These are phyloP conservation scores for Datnioides undecimradiatus DNA, from an alignment of 2,113 vertebrate genomes.

Conservation along the genomic window DNA sequence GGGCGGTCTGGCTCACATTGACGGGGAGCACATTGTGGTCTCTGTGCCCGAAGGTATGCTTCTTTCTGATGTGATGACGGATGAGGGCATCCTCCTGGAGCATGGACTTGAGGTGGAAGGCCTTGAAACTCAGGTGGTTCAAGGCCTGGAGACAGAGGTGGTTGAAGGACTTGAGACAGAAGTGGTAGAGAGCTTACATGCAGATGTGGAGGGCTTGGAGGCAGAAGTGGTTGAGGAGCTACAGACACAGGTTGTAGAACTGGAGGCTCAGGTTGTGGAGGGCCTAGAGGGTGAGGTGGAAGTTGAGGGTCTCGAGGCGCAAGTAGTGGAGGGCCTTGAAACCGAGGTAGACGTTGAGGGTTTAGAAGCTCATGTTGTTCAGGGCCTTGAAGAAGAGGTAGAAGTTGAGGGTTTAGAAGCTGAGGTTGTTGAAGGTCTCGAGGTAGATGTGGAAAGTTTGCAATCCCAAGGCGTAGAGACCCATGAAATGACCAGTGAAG, in stretches of 20 bases:
- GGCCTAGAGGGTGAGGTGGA: conserved; percentile 85
- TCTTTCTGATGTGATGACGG: conserved; percentile 96
- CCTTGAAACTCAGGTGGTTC: conserved; percentile 85
- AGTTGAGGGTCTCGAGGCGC: conserved; percentile 84
- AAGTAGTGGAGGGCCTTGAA: conserved; percentile 78
- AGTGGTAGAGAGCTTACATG: conserved; percentile 86
- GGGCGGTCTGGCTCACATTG: conserved; percentile 96
- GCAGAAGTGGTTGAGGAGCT: conserved; percentile 86
- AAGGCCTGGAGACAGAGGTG: conserved; percentile 89
- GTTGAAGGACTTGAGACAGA: conserved; percentile 88
- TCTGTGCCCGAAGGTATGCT: conserved; percentile 97
- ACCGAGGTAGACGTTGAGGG: conserved; percentile 78
- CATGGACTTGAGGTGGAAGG: conserved; percentile 91
- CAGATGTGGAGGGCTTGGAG: conserved; percentile 86
- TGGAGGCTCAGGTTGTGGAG: conserved; percentile 86
- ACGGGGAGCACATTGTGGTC: conserved; percentile 98
- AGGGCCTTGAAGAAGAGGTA: conserved; percentile 90
- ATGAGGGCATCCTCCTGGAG: conserved; percentile 95
- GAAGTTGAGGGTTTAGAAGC: conserved; percentile 78
- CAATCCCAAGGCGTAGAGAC: conserved; percentile 80
- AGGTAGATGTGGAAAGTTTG: conserved; percentile 81
- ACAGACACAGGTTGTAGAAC: conserved; percentile 78
- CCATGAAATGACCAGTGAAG: conserved; percentile 79
- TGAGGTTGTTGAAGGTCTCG: conserved; percentile 89
- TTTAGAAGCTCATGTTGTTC: conserved; percentile 87